Evolutionary conservation across 2,797 vertebrate species (phyloP).

Genomic region (Apodemus agrarius): DNA sequence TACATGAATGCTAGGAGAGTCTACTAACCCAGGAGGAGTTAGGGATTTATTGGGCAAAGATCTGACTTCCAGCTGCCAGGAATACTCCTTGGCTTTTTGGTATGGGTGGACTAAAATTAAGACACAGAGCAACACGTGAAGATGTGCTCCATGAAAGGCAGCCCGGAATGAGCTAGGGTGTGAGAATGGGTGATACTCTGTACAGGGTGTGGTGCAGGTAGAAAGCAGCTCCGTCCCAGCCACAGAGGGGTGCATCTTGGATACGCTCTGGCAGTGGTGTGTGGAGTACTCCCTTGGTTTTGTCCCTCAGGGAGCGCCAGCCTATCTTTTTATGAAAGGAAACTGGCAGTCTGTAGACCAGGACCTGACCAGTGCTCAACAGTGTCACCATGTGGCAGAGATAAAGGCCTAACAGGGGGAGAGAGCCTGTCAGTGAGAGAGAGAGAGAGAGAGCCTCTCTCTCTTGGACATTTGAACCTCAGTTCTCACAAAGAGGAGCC

Average conservation of each 20-base stretch:
- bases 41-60: neutral
- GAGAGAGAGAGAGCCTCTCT: neutral
- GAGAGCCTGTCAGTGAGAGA: neutral
- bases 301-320: neutral
- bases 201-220: no score
- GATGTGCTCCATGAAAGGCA: neutral
- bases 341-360: neutral
- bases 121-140: neutral
- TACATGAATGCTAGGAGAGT: neutral
- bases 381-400: neutral
- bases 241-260: neutral
- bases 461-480: neutral
- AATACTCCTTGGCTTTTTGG: neutral
- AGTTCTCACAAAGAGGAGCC: neutral
- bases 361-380: neutral
- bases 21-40: neutral
- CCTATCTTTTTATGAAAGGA: neutral
- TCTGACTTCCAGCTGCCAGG: neutral
- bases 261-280: neutral
- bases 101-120: neutral
- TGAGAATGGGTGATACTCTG: neutral
- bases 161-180: neutral
- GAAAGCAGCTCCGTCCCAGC: neutral
- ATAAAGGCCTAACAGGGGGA: neutral
- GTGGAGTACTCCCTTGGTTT: neutral